A percentile compares a stretch with the other conserved stretches of the same genome.
phyloP scores from a whole-genome alignment of 1,140 invertebrate genomes.

The Linepithema humile region DNA sequence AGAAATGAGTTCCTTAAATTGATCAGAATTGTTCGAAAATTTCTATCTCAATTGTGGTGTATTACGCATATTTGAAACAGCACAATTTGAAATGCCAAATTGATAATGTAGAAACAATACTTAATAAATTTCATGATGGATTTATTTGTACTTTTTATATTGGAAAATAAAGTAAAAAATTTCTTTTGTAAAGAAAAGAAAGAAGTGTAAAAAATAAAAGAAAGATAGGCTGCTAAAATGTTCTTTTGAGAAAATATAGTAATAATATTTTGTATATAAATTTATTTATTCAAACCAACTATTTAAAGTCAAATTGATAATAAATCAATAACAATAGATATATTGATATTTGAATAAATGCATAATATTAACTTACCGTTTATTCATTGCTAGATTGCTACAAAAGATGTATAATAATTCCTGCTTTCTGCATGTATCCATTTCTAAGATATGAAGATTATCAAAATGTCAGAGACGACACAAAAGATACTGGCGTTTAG shows the following conservation, averaged over 20 bases:
- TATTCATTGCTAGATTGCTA: neutral
- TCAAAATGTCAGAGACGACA: neutral
- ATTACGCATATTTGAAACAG: neutral
- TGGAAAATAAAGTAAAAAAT: neutral
- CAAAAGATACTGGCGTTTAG: constrained; percentile 17
- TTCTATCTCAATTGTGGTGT: neutral
- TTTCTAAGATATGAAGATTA: neutral
- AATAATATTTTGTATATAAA: no score
- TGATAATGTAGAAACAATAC: neutral
- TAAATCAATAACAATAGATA: no score
- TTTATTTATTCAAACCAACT: no score
- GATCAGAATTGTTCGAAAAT: neutral
- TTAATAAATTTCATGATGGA: neutral
- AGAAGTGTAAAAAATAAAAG: neutral
- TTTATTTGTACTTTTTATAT: neutral
- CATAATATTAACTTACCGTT: no score
- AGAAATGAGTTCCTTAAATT: constrained; percentile 35
- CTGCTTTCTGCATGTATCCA: neutral
- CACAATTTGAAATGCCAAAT: neutral
- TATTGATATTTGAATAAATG: no score
- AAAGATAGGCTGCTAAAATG: no score
- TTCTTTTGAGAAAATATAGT: no score
- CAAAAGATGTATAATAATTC: neutral
- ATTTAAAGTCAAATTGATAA: no score
- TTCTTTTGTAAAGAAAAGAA: neutral